Evolutionary conservation across 2,888 invertebrate species (phyloP), one percentile per base, ranked within the genome.

Genomic region (Hirudinaria manillensis): DNA sequence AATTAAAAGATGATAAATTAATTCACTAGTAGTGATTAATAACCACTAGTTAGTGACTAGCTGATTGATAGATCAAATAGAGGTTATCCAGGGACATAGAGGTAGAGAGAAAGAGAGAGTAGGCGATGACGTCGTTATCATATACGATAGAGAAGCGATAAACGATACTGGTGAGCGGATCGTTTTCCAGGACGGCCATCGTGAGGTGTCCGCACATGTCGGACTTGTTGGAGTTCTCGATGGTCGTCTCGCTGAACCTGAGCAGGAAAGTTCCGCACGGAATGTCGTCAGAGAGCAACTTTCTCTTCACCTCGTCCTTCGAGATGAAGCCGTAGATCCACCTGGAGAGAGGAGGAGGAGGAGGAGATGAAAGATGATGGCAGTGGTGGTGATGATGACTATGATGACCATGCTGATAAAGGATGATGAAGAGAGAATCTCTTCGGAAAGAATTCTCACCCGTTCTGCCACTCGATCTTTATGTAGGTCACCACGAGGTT

Each of bases 401-500:
- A 19, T 24, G 24, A 66, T 66, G 16, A 29, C 10, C n/a, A 66
- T 13, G n/a, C 16, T 19, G 24, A 13, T 19, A 19, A 66, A 66
- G 16, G n/a, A n/a, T 19, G 29, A n/a, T 19, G 29, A 66, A 66
- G 16, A 27, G 13, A 66, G 13, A 24, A 19, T 66, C n/a, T 13
- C 29, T 24, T 19, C 13, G 13, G 13, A 24, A 66, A 16, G 13
- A 13, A 19, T 13, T 19, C 29, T 68, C n/a, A 79, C 79, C 76
- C 76, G 21, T 79, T 77, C 27, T 77, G 68, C 79, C 79, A 79
- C 70, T 79, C 79, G 19, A 55, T 51, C n/a, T 75, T 77, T 13
- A 79, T 36, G 24, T 53, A 65, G 16, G 77, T 75, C 68, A 73
- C 75, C 38, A 77, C 72, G 32, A 78, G 78, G 56, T 79, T 79